Conservation (phyloP, 2,113 vertebrate species). For the Rhinichthys klamathensis region DNA sequence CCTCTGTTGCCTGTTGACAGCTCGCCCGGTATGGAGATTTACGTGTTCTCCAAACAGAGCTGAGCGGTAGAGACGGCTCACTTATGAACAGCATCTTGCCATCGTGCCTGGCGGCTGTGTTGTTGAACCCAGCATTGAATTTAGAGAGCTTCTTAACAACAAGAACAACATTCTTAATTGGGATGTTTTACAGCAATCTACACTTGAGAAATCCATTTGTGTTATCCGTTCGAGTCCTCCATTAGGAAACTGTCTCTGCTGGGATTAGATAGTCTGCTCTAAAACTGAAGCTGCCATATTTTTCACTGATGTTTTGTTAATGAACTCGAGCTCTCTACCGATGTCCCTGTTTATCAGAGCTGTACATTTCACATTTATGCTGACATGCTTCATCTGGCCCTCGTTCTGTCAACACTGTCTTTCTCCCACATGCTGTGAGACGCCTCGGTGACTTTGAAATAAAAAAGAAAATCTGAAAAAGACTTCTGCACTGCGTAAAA, state of each 20-base stretch:
- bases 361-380: slow-evolving; percentile 31
- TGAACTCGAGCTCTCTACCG: slow-evolving; percentile 3
- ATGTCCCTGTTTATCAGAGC: slow-evolving; percentile 29
- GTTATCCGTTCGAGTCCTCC: slow-evolving; percentile 22
- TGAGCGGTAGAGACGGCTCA: not conserved
- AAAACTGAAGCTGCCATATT: not conserved
- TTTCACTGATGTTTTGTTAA: slow-evolving; percentile 22
- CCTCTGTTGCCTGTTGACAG: slow-evolving; percentile 1
- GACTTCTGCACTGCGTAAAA: not conserved
- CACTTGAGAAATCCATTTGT: slow-evolving; percentile 28
- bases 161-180: slow-evolving; percentile 22
- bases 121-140: slow-evolving; percentile 16
- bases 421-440: slow-evolving; percentile 21
- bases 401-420: slow-evolving; percentile 20
- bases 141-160: slow-evolving; percentile 29
- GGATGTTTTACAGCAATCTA: slow-evolving; percentile 26
- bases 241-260: slow-evolving; percentile 18
- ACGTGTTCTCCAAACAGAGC: slow-evolving; percentile 11
- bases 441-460: slow-evolving; percentile 7
- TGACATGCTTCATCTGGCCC: slow-evolving; percentile 5
- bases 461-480: too few relatives aligned
- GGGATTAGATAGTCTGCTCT: slow-evolving; percentile 9
- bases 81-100: slow-evolving; percentile 3
- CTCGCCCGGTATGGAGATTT: not conserved
- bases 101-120: not conserved